Evolutionary conservation across 2,113 vertebrate species (phyloP), one percentile per base, ranked within the genome.

Genomic region (Deroptyus accipitrinus): DNA sequence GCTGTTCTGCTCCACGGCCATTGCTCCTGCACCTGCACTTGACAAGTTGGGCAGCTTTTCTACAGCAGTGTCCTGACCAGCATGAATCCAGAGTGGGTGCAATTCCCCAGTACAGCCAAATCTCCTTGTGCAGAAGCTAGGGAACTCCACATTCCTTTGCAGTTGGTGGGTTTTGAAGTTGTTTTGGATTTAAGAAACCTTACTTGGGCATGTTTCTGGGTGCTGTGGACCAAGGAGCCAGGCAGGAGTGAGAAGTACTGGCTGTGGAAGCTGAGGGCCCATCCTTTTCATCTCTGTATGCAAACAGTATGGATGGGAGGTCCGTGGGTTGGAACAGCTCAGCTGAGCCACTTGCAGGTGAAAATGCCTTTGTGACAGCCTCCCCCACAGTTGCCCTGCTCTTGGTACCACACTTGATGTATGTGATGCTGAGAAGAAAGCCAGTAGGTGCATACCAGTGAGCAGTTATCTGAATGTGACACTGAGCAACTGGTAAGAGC

Each of bases 331-430:
- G 51, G 52, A 72, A 49, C 8, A 59, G 62, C 76, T 85, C 11
- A 22, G 49, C 35, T 73, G 0, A 0, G 7, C 33, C 1, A 7
- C 66, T 39, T 33, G 8, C 51, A 35, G 17, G 22, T 85, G 67
- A 48, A 55, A 57, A 7, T 17, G 19, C 14, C 51, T 77, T 59
- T 37, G n/a, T 61, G 54, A 51, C 51, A 41, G 59, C 22, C 39
- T 61, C 59, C 22, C 27, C 48, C 39, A 1, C 13, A 44, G 84
- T 19, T 22, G 1, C 61, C 44, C 74, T 61, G 74, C 35, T 41
- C 19, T 15, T 0, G 1, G 7, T 28, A 2, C 27, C 3, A 1
- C 25, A 2, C 73, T 48, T 8, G 0, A 39, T 10, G 18, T 33
- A 11, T 1, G 25, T 0, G 9, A 33, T 73, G 18, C 52, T 35